These are phyloP conservation scores for Drosophila dunni DNA, from an alignment of 1,140 invertebrate genomes.

Conservation along the genomic window DNA sequence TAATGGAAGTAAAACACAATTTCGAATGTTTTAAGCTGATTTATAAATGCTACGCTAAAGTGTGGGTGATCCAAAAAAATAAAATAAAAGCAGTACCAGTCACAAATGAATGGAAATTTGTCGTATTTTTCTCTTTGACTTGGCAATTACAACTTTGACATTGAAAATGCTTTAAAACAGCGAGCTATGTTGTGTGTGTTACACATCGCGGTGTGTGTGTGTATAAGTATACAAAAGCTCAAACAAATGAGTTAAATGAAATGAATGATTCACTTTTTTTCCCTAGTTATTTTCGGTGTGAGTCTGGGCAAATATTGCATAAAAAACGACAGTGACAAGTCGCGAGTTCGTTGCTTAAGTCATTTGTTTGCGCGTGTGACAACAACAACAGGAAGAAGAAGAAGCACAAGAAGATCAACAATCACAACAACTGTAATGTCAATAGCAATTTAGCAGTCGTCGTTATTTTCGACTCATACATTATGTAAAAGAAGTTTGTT, in stretches of 20 bases:
- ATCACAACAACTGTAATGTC: conserved; percentile 46
- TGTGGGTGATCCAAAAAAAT: conserved; percentile 56
- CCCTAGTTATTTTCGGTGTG: conserved; percentile 18
- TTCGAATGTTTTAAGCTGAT: conserved; percentile 17
- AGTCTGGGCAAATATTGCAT: conserved; percentile 58
- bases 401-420: conserved; percentile 10
- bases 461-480: conserved; percentile 27
- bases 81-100: conserved; percentile 2
- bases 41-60: conserved; percentile 26
- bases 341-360: conserved; percentile 61
- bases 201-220: conserved; percentile 24
- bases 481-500: conserved; percentile 60
- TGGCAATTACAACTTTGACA: conserved; percentile 70
- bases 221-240: conserved; percentile 27
- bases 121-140: conserved; percentile 19
- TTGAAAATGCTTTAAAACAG: conserved; percentile 62
- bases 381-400: conserved; percentile 30
- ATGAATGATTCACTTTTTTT: conserved; percentile 44
- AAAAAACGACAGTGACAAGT: conserved; percentile 33
- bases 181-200: conserved; percentile 9
- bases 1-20: not conserved
- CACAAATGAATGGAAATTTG: conserved; percentile 34
- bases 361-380: conserved; percentile 65
- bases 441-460: conserved; percentile 48
- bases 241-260: conserved; percentile 42